Percentiles rank a stretch among this genome's conserved stretches.
These are phyloP conservation scores for Loripinus fragilis DNA, from an alignment of 2,888 invertebrate species.

Conservation along the genomic window DNA sequence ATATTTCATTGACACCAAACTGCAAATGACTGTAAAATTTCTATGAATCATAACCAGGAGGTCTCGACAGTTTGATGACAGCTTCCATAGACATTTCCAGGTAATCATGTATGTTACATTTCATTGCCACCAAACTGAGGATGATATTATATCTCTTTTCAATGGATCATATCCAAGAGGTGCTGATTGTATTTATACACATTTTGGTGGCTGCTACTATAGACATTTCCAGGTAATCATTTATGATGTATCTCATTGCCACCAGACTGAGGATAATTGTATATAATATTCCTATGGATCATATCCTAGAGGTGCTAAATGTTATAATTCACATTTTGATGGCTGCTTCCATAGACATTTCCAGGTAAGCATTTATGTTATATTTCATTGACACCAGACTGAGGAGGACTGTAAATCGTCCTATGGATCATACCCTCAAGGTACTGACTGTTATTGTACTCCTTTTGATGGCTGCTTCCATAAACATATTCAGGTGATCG, in stretches of 20 bases:
- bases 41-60: constrained; percentile 50
- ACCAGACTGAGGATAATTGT: constrained; percentile 52
- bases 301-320: constrained; percentile 57
- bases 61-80: constrained; percentile 62
- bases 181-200: constrained; percentile 66
- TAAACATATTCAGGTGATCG: constrained; percentile 50
- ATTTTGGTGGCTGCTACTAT: constrained; percentile 63
- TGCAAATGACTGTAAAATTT: constrained; percentile 45
- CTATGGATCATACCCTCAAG: constrained; percentile 50
- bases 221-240: constrained; percentile 53
- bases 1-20: no score
- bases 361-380: constrained; percentile 28
- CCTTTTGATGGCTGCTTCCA: constrained; percentile 65
- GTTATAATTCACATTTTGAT: constrained; percentile 65
- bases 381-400: no score
- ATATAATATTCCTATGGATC: constrained; percentile 39
- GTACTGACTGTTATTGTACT: constrained; percentile 67
- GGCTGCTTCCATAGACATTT: constrained; percentile 67
- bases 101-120: no score
- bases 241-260: no score
- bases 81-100: constrained; percentile 64
- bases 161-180: constrained; percentile 54
- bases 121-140: constrained; percentile 48
- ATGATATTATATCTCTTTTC: constrained; percentile 43
- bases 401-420: constrained; percentile 45